Evolutionary conservation across 1,140 invertebrate genomes (phyloP), one percentile per base, ranked within the genome.

Genomic region (Heliconius himera): DNA sequence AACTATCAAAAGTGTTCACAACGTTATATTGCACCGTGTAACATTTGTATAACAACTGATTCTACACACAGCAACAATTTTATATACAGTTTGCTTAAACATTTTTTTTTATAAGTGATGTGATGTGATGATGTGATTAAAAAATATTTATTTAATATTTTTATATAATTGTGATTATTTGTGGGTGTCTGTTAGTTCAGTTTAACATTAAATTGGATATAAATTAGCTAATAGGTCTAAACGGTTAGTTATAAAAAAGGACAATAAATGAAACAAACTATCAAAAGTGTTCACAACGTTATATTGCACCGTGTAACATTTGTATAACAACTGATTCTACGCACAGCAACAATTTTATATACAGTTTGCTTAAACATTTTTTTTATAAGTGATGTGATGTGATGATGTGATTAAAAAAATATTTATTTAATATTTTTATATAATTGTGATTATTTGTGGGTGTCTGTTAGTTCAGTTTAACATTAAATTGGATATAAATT

Each of bases 271-370:
- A 86, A 83, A 86, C 49, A 38, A 72, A 70, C 20, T 70, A 56
- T 56, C 76, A 83, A 85, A 88, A 88, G 83, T 89, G 80, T 87
- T 90, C 91, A 93, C 89, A 91, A 91, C 89, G 70, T 88, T 90
- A 88, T 93, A 93, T 93, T 93, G 88, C 87, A 90, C 86, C 85
- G 86, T 88, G 80, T 91, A 91, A 93, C 89, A 88, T 86, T 91
- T 91, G 89, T 91, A 91, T 88, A 92, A 89, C 83, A 41, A 81
- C 81, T 80, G 79, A 82, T 81, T 71, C 81, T 78, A 77, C 71
- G 76, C 82, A 84, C 81, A 78, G 54, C 66, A 81, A 83, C 81
- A 82, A 75, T 78, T 60, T 74, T 74, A 73, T 77, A 51, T 56
- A 79, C 74, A 66, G 26, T 13, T 26, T 16, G 1, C 22, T 26